These are phyloP conservation scores for Ctena decussata DNA, from an alignment of 2,888 invertebrate genomes.

Conservation along the genomic window DNA sequence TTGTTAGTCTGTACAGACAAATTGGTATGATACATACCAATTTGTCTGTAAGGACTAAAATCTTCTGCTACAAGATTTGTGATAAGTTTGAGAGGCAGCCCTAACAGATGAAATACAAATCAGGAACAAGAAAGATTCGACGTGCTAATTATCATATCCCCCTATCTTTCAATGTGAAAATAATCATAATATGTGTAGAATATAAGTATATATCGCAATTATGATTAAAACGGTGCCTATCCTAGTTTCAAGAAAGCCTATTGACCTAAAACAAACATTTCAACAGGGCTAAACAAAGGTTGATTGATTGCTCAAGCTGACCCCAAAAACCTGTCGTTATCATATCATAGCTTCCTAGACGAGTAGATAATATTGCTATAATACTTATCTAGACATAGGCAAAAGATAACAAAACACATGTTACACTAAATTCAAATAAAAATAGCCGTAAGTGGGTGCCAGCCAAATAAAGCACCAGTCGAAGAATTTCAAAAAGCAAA, in stretches of 20 bases:
- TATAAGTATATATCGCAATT: background rate
- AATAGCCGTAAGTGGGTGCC: too few relatives aligned
- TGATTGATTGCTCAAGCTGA: conserved; percentile 6
- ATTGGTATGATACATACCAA: too few relatives aligned
- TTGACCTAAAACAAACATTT: conserved; percentile 8
- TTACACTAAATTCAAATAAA: background rate
- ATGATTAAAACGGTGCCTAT: background rate
- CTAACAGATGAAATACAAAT: too few relatives aligned
- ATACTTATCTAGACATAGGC: background rate
- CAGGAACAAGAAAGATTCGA: too few relatives aligned
- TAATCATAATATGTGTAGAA: background rate
- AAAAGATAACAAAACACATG: background rate
- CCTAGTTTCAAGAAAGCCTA: conserved; percentile 2
- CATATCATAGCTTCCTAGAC: conserved; percentile 12
- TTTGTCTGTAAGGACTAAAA: too few relatives aligned
- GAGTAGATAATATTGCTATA: background rate
- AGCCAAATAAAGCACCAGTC: too few relatives aligned
- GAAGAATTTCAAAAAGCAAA: too few relatives aligned
- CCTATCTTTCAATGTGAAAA: background rate
- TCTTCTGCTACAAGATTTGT: too few relatives aligned
- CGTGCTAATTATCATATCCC: background rate
- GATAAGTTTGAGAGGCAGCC: too few relatives aligned
- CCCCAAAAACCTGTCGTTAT: conserved; percentile 3
- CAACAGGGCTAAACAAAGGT: conserved; percentile 6
- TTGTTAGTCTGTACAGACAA: too few relatives aligned